Evolutionary conservation across 2,113 vertebrate genomes (phyloP), one percentile per base, ranked within the genome.

Genomic region (Maccullochella peelii): DNA sequence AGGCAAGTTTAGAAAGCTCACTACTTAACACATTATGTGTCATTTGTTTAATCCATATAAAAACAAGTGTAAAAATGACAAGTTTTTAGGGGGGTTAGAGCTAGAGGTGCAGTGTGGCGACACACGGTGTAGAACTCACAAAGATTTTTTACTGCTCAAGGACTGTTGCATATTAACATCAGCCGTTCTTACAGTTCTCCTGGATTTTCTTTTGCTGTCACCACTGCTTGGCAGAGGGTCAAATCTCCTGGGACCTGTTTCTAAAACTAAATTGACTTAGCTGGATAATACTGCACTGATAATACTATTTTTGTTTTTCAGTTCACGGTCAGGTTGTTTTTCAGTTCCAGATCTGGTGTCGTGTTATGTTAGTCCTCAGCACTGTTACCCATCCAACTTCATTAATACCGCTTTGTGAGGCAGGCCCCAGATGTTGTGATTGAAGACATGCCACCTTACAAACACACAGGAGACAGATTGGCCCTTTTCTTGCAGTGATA

Each of bases 321-420:
- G 18, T 36, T 62, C 30, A 62, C 2, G 3, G 8, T 36, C 30
- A 36, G 7, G 59, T 30, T 49, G 14, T 36, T 54, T 36, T 40
- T 55, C 8, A 25, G 4, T 40, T 6, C 9, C 15, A 25, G 11
- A n/a, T 63, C 47, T 76, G 44, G 21, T 52, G 12, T 12, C 18
- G n/a, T 8, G n/a, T 57, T 61, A 18, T 27, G 27, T 69, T 61
- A 72, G 16, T 54, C 57, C 44, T 63, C 23, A 47, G 54, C 38
- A 10, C 66, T 27, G 42, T 50, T 61, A 21, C 4, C 36, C 25
- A n/a, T 59, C 21, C 42, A 25, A 27, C 57, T 30, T 62, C 44
- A 80, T 63, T 62, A 71, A 62, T 61, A 23, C 66, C 40, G 5
- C 18, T 74, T 23, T 61, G 38, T 44, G 40, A 74, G 72, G 23